Evolutionary conservation across 2,888 invertebrate species (phyloP), one percentile per base, ranked within the genome.

Genomic region (Antheraea yamamai): DNA sequence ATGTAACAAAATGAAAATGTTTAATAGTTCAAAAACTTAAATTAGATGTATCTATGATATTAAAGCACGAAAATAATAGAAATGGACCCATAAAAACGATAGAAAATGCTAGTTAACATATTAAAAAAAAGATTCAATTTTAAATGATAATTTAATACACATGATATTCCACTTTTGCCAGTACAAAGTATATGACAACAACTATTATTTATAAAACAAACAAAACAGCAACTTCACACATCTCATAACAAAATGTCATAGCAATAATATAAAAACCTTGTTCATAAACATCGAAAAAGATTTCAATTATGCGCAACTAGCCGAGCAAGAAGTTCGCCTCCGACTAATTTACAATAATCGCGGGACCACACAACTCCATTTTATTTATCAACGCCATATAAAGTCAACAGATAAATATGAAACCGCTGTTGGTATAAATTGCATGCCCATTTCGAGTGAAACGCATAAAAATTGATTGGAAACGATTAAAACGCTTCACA

Each of bases 401-500:
- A 35, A 58, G 61, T n/a, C 39, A 64, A 61, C 61, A 58, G 58
- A 39, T 61, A 61, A 73, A 61, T 61, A 73, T 73, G 39, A 73
- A 23, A 39, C 73, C 55, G n/a, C 73, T 52, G 18, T 73, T 61
- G 64, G 20, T 61, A 61, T 61, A 39, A 73, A 73, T 61, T 61
- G 39, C 61, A 26, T 35, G 39, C 16, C 73, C 73, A 61, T 73
- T 58, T 39, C 52, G 35, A 55, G 73, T 39, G 39, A 58, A 39
- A 30, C 61, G 18, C 73, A 61, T 58, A 39, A 61, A 23, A 61
- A 30, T 55, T 61, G 73, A 73, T 73, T 73, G 73, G n/a, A 39
- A 58, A 64, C 58, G 39, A 39, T 73, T 73, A 61, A 73, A 61
- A 30, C 70, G n/a, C 61, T 55, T 73, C 55, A 73, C 73, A 73